Conservation (phyloP, 2,113 vertebrate genomes). For the Pteruthius melanotis region DNA sequence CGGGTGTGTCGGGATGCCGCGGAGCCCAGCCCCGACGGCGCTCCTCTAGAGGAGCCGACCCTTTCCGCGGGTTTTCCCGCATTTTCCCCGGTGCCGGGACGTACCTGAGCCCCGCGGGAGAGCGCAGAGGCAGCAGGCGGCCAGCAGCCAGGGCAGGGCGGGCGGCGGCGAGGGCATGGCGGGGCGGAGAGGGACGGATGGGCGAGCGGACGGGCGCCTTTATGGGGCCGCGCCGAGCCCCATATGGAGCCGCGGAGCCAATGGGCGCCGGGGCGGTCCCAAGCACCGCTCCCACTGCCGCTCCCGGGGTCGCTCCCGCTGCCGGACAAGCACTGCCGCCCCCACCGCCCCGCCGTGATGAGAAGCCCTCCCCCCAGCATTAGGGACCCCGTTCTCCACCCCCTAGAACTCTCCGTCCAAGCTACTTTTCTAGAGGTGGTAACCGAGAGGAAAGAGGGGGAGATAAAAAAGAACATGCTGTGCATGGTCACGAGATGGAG, state of each 20-base stretch:
- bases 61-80: accelerated
- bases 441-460: not conserved
- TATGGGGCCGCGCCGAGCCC: not conserved
- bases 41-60: not conserved
- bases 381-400: accelerated
- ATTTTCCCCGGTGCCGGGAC: not conserved
- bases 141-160: constrained; percentile 24
- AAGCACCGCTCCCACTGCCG: not conserved
- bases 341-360: not conserved
- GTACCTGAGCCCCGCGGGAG: constrained; percentile 34
- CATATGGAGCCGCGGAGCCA: not conserved
- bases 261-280: constrained; percentile 2
- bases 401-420: not conserved
- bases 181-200: accelerated
- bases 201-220: not conserved
- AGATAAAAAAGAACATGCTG: not conserved
- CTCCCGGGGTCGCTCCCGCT: not conserved
- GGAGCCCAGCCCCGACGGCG: not conserved
- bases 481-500: accelerated
- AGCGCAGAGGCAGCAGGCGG: constrained; percentile 45
- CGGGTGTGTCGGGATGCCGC: not conserved
- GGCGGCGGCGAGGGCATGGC: not conserved
- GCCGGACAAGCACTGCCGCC: not conserved
- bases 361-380: not conserved
- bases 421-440: not conserved